Conservation (phyloP, 92 coral and sea anemone species). For the Isaurus tuberculatus region DNA sequence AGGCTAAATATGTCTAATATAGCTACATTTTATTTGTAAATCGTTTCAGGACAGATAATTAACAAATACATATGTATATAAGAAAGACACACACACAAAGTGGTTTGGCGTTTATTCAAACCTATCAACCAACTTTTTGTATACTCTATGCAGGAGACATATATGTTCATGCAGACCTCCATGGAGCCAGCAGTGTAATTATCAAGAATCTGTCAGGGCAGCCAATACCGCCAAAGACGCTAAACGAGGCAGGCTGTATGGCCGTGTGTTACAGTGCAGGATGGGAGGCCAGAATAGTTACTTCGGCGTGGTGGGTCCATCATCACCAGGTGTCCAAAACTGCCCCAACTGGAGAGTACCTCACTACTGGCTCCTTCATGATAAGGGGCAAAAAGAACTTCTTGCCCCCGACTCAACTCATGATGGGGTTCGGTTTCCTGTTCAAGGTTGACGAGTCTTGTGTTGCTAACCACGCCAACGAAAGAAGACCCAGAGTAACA, state of each 20-base stretch:
- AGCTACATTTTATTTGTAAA: too few species aligned
- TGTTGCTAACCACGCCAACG: conserved; percentile 81
- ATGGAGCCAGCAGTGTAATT: conserved; percentile 92
- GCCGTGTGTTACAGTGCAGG: conserved; percentile 92
- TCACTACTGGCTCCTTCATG: conserved; percentile 99
- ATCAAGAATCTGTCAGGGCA: conserved; percentile 86
- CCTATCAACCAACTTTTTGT: not conserved
- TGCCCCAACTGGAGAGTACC: conserved; percentile 98
- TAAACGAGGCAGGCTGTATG: conserved; percentile 96
- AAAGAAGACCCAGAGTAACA: conserved; percentile 80
- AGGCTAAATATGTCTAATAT: too few species aligned
- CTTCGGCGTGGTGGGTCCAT: conserved; percentile 98
- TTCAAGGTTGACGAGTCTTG: conserved; percentile 90
- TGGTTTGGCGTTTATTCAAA: not conserved
- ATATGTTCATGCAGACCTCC: conserved; percentile 96
- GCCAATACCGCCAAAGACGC: conserved; percentile 93
- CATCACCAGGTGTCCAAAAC: conserved; percentile 99
- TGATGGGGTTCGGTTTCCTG: conserved; percentile 96
- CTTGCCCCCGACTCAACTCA: conserved; percentile 88
- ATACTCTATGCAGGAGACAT: conserved; percentile 71
- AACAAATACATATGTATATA: not conserved
- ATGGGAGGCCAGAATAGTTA: conserved; percentile 91
- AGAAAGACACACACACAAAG: not conserved
- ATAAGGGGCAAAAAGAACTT: conserved; percentile 98
- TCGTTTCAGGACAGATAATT: not conserved